Conservation (phyloP, 2,888 invertebrate species). For the Theristus sp. region DNA sequence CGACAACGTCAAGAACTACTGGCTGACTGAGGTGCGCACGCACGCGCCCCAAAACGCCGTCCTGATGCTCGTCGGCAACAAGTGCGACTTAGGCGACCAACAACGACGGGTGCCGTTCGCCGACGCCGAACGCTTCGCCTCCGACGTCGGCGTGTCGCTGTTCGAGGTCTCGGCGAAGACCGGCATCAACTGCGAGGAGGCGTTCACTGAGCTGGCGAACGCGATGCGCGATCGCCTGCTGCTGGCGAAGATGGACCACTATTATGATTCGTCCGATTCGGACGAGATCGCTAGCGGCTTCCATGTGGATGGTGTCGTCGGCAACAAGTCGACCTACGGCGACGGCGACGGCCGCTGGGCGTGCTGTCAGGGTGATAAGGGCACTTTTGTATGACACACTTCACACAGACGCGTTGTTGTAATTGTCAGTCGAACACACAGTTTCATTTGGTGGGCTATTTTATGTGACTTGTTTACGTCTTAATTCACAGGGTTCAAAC, state of each 20-base stretch:
- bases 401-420: neutral
- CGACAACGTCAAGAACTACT: conserved; percentile 28
- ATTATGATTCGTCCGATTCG: conserved; percentile 13
- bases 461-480: too few relatives aligned
- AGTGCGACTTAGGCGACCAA: conserved; percentile 19
- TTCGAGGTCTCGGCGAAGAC: conserved; percentile 15
- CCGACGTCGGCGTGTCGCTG: conserved; percentile 24
- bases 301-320: conserved; percentile 28
- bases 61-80: conserved; percentile 27
- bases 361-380: neutral
- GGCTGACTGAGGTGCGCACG: conserved; percentile 23
- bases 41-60: conserved; percentile 29
- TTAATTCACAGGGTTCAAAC: too few relatives aligned
- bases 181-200: conserved; percentile 25
- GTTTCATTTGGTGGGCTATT: too few relatives aligned
- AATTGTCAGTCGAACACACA: neutral
- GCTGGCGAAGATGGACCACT: conserved; percentile 10
- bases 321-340: conserved; percentile 13
- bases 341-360: conserved; percentile 1
- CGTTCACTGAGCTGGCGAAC: conserved; percentile 23
- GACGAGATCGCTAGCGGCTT: conserved; percentile 22
- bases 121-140: conserved; percentile 14
- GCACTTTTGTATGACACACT: neutral
- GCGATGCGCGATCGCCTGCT: conserved; percentile 26
- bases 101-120: conserved; percentile 4